Evolutionary conservation across 2,888 invertebrate species (phyloP), one percentile per base, ranked within the genome.

Genomic region (Caenorhabditis angaria): DNA sequence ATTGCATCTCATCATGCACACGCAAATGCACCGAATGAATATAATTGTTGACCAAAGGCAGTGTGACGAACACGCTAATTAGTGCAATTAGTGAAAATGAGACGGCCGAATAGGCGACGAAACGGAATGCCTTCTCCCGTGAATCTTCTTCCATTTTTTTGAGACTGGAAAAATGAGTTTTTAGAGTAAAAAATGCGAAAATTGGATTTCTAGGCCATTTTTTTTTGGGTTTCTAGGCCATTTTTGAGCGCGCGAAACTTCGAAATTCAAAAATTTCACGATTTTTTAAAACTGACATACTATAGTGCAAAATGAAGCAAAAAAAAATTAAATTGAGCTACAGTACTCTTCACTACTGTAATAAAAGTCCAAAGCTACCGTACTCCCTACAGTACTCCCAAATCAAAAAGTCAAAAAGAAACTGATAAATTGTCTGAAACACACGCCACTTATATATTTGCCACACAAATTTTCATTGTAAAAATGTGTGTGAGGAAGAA

Each of bases 31-130:
- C 83, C 53, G 81, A 82, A 76, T 82, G 82, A 59, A 87, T 84
- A 78, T 87, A 87, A 77, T 87, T 85, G 82, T 87, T 87, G 55
- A 88, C 86, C 67, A 87, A 77, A 6, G 87, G 87, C 55, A 87
- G 76, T 2, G 87, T 88, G 67, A 87, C 78, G 70, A 86, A 86
- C 29, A 88, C 84, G 18, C 84, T 82, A 57, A 86, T 76, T 24
- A 87, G 80, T n/a, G 87, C 84, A 48, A 85, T 75, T 56, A 86
- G 74, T 10, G 83, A 86, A 68, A 85, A 83, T 55, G 74, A 65
- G 61, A 85, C 85, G 22, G 86, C 84, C 59, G 86, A 84, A 70
- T 83, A 86, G 65, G 84, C 86, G 59, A 86, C 86, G 67, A 87
- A 85, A 35, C 84, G 74, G 66, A 76, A 78, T 24, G 78, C 78